Conservation (phyloP, 2,888 invertebrate species). For the Andricus quercusramuli region DNA sequence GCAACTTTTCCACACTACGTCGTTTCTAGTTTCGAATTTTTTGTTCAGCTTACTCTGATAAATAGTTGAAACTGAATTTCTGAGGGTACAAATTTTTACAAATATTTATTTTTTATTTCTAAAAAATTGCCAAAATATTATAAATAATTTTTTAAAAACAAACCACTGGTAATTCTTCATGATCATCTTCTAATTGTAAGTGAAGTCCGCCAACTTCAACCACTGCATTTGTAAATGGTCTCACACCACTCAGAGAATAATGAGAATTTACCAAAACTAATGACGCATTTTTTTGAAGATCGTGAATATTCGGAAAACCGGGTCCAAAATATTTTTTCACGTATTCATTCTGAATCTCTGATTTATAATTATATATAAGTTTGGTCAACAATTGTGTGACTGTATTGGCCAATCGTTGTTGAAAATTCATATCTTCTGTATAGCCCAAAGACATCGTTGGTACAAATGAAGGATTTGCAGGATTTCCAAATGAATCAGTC, state of each 20-base stretch:
- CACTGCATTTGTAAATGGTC: constrained; percentile 78
- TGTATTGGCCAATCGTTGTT: constrained; percentile 55
- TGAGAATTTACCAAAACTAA: constrained; percentile 80
- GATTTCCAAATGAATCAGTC: constrained; percentile 53
- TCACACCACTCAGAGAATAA: constrained; percentile 77
- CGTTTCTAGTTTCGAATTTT: too few relatives aligned
- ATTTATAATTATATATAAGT: neutral
- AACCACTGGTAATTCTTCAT: too few relatives aligned
- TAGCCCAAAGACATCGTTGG: constrained; percentile 15
- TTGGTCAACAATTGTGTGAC: neutral
- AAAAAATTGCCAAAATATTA: too few relatives aligned
- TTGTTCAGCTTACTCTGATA: too few relatives aligned
- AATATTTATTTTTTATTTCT: too few relatives aligned
- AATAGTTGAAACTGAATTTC: too few relatives aligned
- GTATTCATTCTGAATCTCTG: neutral
- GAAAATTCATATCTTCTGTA: constrained; percentile 54
- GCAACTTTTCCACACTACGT: too few relatives aligned
- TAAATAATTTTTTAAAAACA: too few relatives aligned
- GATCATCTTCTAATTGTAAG: too few relatives aligned
- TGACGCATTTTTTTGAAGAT: constrained; percentile 78
- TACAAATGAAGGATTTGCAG: constrained; percentile 49
- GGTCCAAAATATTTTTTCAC: constrained; percentile 61
- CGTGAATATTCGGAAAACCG: constrained; percentile 72
- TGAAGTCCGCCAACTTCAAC: constrained; percentile 81
- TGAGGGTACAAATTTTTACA: too few relatives aligned